Conservation (phyloP, 2,113 vertebrate species). For the Cardinalis cardinalis region DNA sequence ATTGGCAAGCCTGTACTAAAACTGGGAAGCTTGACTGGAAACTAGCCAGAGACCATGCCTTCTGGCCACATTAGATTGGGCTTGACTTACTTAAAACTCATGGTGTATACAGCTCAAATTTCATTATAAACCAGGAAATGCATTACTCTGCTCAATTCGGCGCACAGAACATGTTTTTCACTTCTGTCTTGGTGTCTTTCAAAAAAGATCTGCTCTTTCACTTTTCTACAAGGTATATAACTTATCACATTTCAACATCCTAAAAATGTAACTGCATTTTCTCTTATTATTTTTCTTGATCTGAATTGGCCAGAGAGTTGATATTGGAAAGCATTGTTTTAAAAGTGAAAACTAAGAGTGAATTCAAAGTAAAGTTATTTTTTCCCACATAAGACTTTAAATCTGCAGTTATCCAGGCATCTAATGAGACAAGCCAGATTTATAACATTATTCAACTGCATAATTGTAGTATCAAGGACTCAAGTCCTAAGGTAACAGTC, state of each 20-base stretch:
- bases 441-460: slow-evolving; percentile 15
- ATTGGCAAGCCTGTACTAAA: neutral
- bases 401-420: neutral
- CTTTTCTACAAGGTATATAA: neutral
- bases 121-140: neutral
- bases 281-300: neutral
- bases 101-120: neutral
- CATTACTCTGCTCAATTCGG: neutral
- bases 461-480: slow-evolving; percentile 12
- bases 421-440: slow-evolving; percentile 18
- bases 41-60: neutral
- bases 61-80: neutral
- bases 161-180: neutral
- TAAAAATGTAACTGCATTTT: neutral
- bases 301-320: neutral
- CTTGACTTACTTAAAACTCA: slow-evolving; percentile 1
- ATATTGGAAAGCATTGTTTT: neutral
- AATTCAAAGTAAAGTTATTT: neutral
- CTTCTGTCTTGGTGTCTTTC: neutral
- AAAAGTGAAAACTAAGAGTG: neutral
- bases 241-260: neutral
- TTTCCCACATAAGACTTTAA: neutral
- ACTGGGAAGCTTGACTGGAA: neutral
- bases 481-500: slow-evolving; percentile 17
- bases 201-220: neutral